Base-by-base conservation (phyloP, 2,113 vertebrate genomes). In the Myrmecobius fasciatus region DNA sequence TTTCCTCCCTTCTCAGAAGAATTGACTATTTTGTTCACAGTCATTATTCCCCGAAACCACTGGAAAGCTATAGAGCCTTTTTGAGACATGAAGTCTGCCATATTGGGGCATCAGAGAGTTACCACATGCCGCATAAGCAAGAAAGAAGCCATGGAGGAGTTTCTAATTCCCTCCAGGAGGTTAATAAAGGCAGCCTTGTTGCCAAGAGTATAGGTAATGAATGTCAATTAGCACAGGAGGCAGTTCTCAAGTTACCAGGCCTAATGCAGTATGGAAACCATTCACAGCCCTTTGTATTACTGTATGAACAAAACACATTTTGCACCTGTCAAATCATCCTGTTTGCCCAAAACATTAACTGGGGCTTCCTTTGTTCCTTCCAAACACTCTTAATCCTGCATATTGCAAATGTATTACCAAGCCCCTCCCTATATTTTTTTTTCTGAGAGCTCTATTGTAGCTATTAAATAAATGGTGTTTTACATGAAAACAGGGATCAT, bases 341-440 rank as follows among this genome's bases (percentile, higher is more conserved):
- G 92, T 95, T 96, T 97, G 94, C 93, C 75, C 96, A 26, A 94
- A 95, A 95, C 90, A 94, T 94, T 49, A 54, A 75, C 91, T 49
- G 91, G 91, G 89, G 91, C 52, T 96, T 83, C 51, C 92, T 92
- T 91, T 91, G 91, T 96, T 96, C 89, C 25, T 46, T 8, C 75
- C 92, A 54, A 92, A 92, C 53, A 51, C 52, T 22, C 8, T 83
- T 95, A 96, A 96, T 92, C 97, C 96, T 46, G 2, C 7, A 12
- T 52, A 47, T 54, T 47, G 53, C 46, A 14, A 43, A 53, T 4
- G 20, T 46, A 36, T 31, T 25, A 24, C 48, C 2, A 20, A 24
- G 43, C 17, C 20, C 91, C 54, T 22, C 52, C 91, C 92, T 91
- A 14, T 43, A 91, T 91, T 92, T 90, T 91, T 31, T 89, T 94